phyloP scores from a whole-genome alignment of 2,888 invertebrate species.

The Carcina quercana region DNA sequence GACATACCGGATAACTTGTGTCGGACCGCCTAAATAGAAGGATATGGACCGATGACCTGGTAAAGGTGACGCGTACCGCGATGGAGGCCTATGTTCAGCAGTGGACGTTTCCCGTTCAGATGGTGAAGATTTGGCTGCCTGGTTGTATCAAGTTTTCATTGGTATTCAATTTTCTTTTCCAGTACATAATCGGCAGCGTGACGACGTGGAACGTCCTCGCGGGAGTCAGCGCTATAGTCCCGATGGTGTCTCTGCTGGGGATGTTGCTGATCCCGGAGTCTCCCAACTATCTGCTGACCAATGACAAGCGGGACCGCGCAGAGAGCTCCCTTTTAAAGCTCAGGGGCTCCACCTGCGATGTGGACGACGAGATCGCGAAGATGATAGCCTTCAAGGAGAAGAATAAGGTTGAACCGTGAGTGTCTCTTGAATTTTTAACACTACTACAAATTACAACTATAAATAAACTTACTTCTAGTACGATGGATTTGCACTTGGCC shows the following conservation, averaged over 20 bases:
- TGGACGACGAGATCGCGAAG: slow-evolving; percentile 76
- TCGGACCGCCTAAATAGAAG: too few relatives aligned
- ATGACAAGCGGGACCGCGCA: slow-evolving; percentile 75
- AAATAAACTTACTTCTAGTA: too few relatives aligned
- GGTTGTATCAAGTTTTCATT: background rate
- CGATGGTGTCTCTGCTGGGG: slow-evolving; percentile 73
- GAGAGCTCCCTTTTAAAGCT: slow-evolving; percentile 72
- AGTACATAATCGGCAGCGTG: slow-evolving; percentile 76
- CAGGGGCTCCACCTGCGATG: slow-evolving; percentile 76
- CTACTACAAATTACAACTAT: too few relatives aligned
- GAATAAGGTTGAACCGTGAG: slow-evolving; percentile 75
- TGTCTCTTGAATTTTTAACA: too few relatives aligned
- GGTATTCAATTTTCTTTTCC: slow-evolving; percentile 28
- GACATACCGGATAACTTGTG: too few relatives aligned
- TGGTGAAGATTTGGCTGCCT: too few relatives aligned
- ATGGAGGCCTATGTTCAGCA: too few relatives aligned
- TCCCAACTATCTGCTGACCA: slow-evolving; percentile 80
- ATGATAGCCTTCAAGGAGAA: slow-evolving; percentile 76
- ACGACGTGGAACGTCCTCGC: slow-evolving; percentile 79
- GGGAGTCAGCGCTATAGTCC: slow-evolving; percentile 75
- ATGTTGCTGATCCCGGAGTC: slow-evolving; percentile 81
- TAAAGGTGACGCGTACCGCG: too few relatives aligned
- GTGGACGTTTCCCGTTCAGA: too few relatives aligned
- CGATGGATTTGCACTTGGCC: too few relatives aligned
- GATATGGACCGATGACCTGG: too few relatives aligned